A percentile compares a stretch with the other conserved stretches of the same genome.
Conservation (phyloP, 2,113 vertebrate genomes). For the Trichomycterus rosablanca region DNA sequence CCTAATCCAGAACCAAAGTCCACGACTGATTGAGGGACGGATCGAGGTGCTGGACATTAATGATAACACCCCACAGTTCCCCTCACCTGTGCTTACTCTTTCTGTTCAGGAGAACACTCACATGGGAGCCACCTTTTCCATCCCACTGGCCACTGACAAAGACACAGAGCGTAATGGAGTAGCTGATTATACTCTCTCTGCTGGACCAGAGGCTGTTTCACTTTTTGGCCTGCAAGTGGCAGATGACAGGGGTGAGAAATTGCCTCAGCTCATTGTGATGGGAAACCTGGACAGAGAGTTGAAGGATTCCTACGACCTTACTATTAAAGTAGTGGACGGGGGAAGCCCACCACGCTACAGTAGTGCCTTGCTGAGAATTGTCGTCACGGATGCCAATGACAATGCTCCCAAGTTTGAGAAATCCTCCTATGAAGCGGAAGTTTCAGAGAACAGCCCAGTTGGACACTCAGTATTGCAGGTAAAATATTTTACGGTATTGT, state of each 20-base stretch:
- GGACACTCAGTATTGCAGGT: constrained; percentile 97
- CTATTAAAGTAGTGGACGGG: constrained; percentile 93
- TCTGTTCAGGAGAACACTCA: constrained; percentile 93
- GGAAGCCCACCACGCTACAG: constrained; percentile 87
- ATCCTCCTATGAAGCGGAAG: constrained; percentile 83
- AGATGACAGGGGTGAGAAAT: constrained; percentile 90
- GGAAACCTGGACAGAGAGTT: constrained; percentile 90
- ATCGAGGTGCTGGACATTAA: constrained; percentile 96
- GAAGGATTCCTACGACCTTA: constrained; percentile 95
- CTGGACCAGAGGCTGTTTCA: constrained; percentile 82
- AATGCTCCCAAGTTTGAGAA: constrained; percentile 90
- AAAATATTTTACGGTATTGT: constrained; percentile 43
- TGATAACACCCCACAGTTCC: constrained; percentile 97
- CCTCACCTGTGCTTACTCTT: constrained; percentile 86
- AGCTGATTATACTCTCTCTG: constrained; percentile 84
- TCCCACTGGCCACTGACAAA: constrained; percentile 87
- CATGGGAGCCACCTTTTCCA: constrained; percentile 84
- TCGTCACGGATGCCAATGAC: constrained; percentile 92
- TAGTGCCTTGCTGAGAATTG: constrained; percentile 89
- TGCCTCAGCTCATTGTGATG: constrained; percentile 94
- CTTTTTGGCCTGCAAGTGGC: constrained; percentile 94
- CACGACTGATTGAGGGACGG: constrained; percentile 88
- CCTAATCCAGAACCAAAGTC: constrained; percentile 80
- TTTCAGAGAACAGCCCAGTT: constrained; percentile 91
- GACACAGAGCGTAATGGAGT: constrained; percentile 88